Conservation (phyloP, 2,797 vertebrate genomes). For the Sorex maritimensis region DNA sequence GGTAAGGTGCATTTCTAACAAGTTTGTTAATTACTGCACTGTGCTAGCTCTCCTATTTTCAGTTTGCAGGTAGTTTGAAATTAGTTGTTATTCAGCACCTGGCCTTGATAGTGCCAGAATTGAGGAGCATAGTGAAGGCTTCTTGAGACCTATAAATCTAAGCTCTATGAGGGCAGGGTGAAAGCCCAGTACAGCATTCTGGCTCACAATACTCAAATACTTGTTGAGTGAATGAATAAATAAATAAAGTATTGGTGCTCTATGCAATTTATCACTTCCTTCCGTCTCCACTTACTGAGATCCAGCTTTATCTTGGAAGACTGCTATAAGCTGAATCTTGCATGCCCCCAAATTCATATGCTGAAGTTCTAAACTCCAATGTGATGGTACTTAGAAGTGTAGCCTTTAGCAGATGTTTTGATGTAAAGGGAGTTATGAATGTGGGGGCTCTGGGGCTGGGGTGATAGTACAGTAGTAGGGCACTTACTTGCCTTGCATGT, state of each 20-base stretch:
- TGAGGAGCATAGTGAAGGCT: background rate
- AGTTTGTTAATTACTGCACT: background rate
- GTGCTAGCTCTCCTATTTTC: background rate
- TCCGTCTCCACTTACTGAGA: constrained; percentile 40
- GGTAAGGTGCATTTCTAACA: background rate
- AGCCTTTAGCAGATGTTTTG: background rate
- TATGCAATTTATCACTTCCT: constrained; percentile 15
- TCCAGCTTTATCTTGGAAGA: constrained; percentile 33
- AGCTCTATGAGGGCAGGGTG: background rate
- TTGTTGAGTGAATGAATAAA: constrained; percentile 13
- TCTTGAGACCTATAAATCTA: constrained; percentile 1
- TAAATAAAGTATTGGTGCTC: background rate
- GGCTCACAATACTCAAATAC: background rate
- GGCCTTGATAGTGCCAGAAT: constrained; percentile 8
- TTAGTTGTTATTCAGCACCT: background rate
- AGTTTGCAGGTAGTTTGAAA: constrained; percentile 19
- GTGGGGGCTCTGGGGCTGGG: too few species aligned
- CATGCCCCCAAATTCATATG: background rate
- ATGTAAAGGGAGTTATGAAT: background rate
- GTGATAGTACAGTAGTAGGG: too few species aligned
- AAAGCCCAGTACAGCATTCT: background rate
- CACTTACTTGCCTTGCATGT: too few species aligned
- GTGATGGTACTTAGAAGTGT: too few species aligned
- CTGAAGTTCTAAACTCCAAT: too few species aligned
- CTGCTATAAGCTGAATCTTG: background rate